Conservation (phyloP, 2,888 invertebrate species). For the Ectemnius continuus region DNA sequence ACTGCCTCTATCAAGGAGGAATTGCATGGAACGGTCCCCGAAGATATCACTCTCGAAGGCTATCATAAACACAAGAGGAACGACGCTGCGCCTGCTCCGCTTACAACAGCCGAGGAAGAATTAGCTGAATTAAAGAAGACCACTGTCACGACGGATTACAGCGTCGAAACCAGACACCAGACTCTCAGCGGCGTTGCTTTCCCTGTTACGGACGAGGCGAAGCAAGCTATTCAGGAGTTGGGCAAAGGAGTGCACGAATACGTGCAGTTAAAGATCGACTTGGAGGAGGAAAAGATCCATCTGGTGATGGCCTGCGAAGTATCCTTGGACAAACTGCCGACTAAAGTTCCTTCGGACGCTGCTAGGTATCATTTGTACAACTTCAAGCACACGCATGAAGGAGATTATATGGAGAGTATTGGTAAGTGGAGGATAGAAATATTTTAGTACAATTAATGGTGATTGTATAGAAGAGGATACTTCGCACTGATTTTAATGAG, state of each 20-base stretch:
- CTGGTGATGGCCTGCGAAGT: slow-evolving; percentile 87
- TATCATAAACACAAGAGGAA: slow-evolving; percentile 89
- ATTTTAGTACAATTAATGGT: no score
- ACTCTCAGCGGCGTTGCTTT: slow-evolving; percentile 94
- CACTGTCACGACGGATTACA: slow-evolving; percentile 84
- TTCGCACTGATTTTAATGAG: no score
- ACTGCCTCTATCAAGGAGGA: slow-evolving; percentile 96
- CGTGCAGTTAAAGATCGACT: slow-evolving; percentile 92
- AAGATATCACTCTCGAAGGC: slow-evolving; percentile 90
- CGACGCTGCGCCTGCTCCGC: slow-evolving; percentile 91
- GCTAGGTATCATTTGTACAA: slow-evolving; percentile 95
- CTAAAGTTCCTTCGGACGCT: slow-evolving; percentile 89
- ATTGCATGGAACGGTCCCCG: slow-evolving; percentile 91
- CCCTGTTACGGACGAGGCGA: slow-evolving; percentile 90
- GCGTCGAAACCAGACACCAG: slow-evolving; percentile 91
- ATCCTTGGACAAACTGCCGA: slow-evolving; percentile 84
- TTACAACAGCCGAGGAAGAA: slow-evolving; percentile 93
- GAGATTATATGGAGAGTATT: slow-evolving; percentile 91
- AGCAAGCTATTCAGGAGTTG: slow-evolving; percentile 87
- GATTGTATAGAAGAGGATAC: no score
- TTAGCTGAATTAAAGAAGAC: slow-evolving; percentile 87
- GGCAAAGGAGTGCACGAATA: slow-evolving; percentile 89
- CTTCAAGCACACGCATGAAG: slow-evolving; percentile 95
- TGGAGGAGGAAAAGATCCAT: slow-evolving; percentile 92
- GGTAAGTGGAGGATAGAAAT: slow-evolving; percentile 80